Percentiles rank a stretch among this genome's conserved stretches.
Evolutionary conservation across 2,888 invertebrate genomes (phyloP).

Genomic region (Trichogramma evanescens): DNA sequence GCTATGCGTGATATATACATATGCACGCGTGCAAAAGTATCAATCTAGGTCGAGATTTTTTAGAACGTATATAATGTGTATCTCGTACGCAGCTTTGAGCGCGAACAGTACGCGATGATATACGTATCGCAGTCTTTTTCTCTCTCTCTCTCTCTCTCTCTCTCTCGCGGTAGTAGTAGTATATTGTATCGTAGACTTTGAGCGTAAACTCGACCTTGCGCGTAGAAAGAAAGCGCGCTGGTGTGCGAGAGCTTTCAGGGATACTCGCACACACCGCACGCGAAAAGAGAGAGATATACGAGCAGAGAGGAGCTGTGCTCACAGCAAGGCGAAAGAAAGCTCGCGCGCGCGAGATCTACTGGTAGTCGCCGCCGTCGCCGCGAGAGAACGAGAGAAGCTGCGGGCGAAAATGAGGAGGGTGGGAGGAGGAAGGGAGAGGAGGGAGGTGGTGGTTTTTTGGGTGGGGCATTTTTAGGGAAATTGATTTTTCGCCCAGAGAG

Average conservation of each 20-base stretch:
- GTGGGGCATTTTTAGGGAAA: slow-evolving; percentile 20
- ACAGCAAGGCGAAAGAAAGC: too few relatives aligned
- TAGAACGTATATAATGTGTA: too few relatives aligned
- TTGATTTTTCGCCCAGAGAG: slow-evolving; percentile 15
- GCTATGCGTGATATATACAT: too few relatives aligned
- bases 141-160: slow-evolving; percentile 3
- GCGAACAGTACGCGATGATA: not conserved
- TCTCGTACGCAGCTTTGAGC: too few relatives aligned
- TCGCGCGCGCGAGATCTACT: not conserved
- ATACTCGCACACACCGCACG: not conserved
- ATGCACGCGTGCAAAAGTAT: too few relatives aligned
- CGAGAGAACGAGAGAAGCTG: too few relatives aligned
- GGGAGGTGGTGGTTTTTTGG: too few relatives aligned
- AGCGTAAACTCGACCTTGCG: slow-evolving; percentile 20
- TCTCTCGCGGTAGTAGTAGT: not conserved
- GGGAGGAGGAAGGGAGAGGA: not conserved
- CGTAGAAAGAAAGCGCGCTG: too few relatives aligned
- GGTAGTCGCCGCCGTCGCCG: not conserved
- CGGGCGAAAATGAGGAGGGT: not conserved
- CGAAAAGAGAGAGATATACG: not conserved
- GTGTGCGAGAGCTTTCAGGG: too few relatives aligned
- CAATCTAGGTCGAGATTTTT: too few relatives aligned
- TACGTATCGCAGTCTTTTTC: not conserved
- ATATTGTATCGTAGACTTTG: not conserved
- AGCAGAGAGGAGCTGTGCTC: not conserved